Evolutionary conservation across 1,140 invertebrate species (phyloP), one percentile per base, ranked within the genome.

Genomic region (Coenobita brevimanus): DNA sequence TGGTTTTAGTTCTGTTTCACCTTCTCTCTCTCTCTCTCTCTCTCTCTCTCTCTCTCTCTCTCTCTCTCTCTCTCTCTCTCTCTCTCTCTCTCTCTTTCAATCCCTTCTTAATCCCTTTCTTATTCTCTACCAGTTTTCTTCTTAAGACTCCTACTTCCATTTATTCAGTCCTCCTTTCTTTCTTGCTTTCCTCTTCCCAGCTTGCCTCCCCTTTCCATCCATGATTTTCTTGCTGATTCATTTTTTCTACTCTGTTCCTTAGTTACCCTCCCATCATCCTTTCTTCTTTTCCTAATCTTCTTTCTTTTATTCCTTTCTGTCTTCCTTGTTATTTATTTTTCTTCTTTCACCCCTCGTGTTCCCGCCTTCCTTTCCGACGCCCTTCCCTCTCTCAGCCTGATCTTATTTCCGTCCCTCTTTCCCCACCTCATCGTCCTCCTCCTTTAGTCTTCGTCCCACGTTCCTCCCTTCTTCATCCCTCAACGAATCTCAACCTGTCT

Each of bases 11-110:
- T 4, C 30, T 33, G 27, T 69, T 27, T 69, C 38, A 4, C 27
- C 30, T 69, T 33, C 8, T 6, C 27, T 8, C 64, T 30, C 27
- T 69, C n/a, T 24, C 64, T 30, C 64, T 69, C 60, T 64, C 54
- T 57, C 10, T 57, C n/a, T 57, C 54, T 57, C n/a, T 57, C 54
- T 57, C 54, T 57, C 54, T 57, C 54, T 57, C 54, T 57, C 54
- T 57, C 54, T 57, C 54, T 57, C 54, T 57, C 54, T 57, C 54
- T 57, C 54, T 57, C 54, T 57, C 54, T 57, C 54, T 57, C 54
- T 57, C 54, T 75, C 71, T 75, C 71, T 75, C 71, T 75, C 71
- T 75, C 71, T 75, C 71, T 38, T 13, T 75, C 71, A 36, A 27
- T 75, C 71, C 41, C 71, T 75, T n/a, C 33, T 30, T 71, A 24